Base-by-base conservation (phyloP, 2,113 vertebrate species). In the Xiphias gladius region DNA sequence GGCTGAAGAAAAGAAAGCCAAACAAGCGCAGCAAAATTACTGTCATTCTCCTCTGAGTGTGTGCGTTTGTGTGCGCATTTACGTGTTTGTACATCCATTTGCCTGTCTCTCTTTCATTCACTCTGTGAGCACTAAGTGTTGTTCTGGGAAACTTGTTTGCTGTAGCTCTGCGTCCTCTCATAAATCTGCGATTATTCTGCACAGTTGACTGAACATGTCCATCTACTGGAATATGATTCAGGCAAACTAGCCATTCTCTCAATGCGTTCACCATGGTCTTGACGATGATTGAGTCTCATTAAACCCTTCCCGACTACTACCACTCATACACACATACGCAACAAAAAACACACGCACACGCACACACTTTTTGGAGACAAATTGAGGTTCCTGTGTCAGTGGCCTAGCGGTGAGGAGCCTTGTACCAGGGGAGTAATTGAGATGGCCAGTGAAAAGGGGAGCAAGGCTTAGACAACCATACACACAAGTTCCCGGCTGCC, bases 371-470 rank as follows among this genome's bases (percentile, higher is more conserved):
- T 81, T 58, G n/a, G 62, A 64, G 66, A 80, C 68, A 86, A 83
- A 81, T 79, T 75, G 77, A 67, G 81, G 84, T 67, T 81, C 82
- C 85, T 63, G 64, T 87, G 85, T 90, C 79, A 46, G 79, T 52
- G 83, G 79, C 26, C 73, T 28, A 59, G 72, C 55, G 32, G 78
- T 73, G 79, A 79, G 83, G 76, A 88, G 82, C 67, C 76, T 75
- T 82, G 85, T 79, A 89, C 90, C 77, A 59, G 57, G 79, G 89
- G 89, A 90, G 82, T 93, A 93, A 94, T 94, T 92, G 91, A 91
- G 87, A 88, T 82, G 79, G 90, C 86, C 39, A 62, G 66, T 77
- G 80, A 83, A 92, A 89, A 86, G 79, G 76, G 73, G 84, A 79
- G 84, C 20, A 48, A 85, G 74, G 65, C 78, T 86, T 61, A 87